Base-by-base conservation (phyloP, 2,797 vertebrate genomes). In the Melanotaenia pygmaea region DNA sequence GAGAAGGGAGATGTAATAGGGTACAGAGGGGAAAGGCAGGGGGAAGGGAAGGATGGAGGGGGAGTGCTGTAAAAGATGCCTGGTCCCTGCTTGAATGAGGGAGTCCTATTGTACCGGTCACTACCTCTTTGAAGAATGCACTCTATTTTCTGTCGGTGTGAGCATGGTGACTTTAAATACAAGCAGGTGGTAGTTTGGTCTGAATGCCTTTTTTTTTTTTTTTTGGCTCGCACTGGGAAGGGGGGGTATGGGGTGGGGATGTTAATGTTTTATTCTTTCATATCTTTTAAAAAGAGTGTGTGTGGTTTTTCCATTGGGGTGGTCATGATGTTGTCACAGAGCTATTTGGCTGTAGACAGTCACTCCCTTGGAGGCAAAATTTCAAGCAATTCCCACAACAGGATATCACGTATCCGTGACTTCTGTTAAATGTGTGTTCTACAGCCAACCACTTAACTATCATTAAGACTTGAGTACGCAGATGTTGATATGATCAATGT, bases 21-120 rank as follows among this genome's bases (percentile, higher is more conserved):
- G 88, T 87, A 90, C 79, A 86, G 86, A 89, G 84, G 90, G 90
- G 90, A 91, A 89, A 91, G 89, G 92, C 91, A 92, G 91, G 89
- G 87, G 90, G 90, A 91, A 92, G 92, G 90, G 89, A 89, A 86
- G 89, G 88, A 89, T 81, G 68, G 77, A 91, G 78, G 82, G 85
- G 90, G 86, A 81, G 83, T 72, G 78, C 84, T 88, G 82, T 43
- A 66, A 83, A 90, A 88, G 88, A 91, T 91, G 88, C 89, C 78
- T 84, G 86, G 85, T 89, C 79, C 85, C 73, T 72, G 88, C 76
- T 83, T 85, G 81, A 92, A 90, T 78, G 67, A 89, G 85, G 80
- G 80, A 78, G 81, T 82, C 72, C 77, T 83, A 86, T 92, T 89
- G 82, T 90, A 89, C 78, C 64, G 82, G 87, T 81, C 76, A 90